Base-by-base conservation (phyloP, 2,888 invertebrate genomes). In the Nipponacmea schrenckii region DNA sequence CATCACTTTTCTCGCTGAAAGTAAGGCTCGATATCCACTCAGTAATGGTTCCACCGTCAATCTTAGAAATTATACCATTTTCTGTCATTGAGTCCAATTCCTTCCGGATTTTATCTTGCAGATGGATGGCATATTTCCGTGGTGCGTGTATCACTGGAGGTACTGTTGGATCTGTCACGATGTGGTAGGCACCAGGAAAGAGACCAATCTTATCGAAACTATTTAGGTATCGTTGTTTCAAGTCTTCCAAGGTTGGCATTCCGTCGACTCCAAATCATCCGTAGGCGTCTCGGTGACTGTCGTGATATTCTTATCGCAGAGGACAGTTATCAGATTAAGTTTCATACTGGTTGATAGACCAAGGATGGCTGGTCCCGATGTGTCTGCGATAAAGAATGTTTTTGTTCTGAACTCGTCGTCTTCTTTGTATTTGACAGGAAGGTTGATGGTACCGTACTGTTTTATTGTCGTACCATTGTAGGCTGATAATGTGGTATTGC, bases 11-110 rank as follows among this genome's bases (percentile, higher is more conserved):
- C 24, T 56, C 56, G 3, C 56, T 56, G n/a, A 56, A 56, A 20
- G 56, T 24, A n/a, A 56, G 56, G 24, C 56, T 56, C 24, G 56
- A 56, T 56, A 56, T 24, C 56, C 20, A 56, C n/a, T 56, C 56
- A 14, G 56, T 56, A 20, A 24, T 20, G 20, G 56, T 56, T 20
- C 56, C 56, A 20, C 56, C 24, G 20, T n/a, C 20, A 14, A 56
- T 56, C 24, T 56, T 56, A 12, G n/a, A n/a, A 10, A 56, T 56
- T n/a, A 56, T 24, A 1, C 24, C 56, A 56, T 56, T 56, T 56
- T 56, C 20, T 8, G 24, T 24, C 56, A 24, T 56, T 56, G 56
- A 56, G 10, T 56, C 20, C n/a, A 56, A 56, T 20, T 56, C 56
- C 7, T 56, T 56, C 10, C 12, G 12, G 8, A 56, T 20, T 14